phyloP scores from a whole-genome alignment of 2,797 vertebrate species.

The Myotis pilosus region DNA sequence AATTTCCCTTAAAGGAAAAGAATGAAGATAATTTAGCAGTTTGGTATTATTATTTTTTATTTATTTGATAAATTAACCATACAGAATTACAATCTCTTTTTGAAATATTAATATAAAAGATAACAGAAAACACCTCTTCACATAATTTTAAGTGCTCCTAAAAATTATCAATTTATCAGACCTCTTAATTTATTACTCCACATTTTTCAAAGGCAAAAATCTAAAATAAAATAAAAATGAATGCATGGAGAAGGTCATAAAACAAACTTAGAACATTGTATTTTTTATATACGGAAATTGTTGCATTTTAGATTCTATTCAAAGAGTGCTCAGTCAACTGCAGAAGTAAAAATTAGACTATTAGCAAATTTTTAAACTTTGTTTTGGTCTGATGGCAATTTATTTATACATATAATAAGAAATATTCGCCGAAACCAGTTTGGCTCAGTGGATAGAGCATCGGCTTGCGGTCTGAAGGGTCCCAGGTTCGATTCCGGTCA shows the following conservation, averaged over 20 bases:
- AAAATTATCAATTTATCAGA: background rate
- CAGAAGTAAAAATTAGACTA: constrained; percentile 35
- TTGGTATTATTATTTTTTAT: background rate
- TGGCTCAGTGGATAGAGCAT: no score
- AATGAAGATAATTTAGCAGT: constrained; percentile 42
- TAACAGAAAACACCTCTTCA: background rate
- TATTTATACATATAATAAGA: background rate
- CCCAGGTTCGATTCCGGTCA: no score
- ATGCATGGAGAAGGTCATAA: background rate
- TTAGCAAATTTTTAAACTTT: background rate
- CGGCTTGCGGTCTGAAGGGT: no score
- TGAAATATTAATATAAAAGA: constrained; percentile 28
- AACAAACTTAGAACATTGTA: background rate
- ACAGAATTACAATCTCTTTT: background rate
- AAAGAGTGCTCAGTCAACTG: background rate
- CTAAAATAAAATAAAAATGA: background rate
- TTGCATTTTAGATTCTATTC: background rate
- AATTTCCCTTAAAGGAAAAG: constrained; percentile 32
- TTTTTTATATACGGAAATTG: background rate
- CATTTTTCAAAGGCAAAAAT: constrained; percentile 42
- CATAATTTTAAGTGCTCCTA: background rate
- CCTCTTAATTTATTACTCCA: background rate
- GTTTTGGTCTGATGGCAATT: constrained; percentile 26
- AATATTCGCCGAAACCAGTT: no score
- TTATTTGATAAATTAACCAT: constrained; percentile 27